phyloP scores from a whole-genome alignment of 2,888 invertebrate genomes.

The Fragum fragum region DNA sequence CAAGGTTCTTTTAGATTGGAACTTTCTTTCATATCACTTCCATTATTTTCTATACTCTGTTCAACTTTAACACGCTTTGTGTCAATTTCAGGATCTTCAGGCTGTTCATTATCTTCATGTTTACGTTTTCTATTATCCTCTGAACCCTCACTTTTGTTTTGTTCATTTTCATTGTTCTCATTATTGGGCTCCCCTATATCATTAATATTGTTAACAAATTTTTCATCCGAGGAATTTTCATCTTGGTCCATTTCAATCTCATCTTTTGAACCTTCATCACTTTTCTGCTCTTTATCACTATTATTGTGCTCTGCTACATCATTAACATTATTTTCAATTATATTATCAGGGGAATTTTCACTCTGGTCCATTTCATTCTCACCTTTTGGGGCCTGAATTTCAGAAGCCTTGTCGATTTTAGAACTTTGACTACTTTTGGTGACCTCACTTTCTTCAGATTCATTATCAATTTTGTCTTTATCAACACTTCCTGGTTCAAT shows the following conservation, averaged over 20 bases:
- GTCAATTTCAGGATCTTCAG: slow-evolving; percentile 15
- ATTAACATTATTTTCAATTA: background rate
- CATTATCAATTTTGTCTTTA: slow-evolving; percentile 2
- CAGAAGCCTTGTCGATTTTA: background rate
- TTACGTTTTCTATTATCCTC: slow-evolving; percentile 22
- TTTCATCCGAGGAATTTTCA: background rate
- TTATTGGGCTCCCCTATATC: background rate
- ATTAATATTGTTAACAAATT: background rate
- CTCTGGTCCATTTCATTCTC: slow-evolving; percentile 20
- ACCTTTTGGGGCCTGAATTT: slow-evolving; percentile 1
- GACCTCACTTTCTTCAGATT: slow-evolving; percentile 19
- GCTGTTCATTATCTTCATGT: slow-evolving; percentile 2
- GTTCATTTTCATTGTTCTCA: background rate
- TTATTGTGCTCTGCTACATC: background rate
- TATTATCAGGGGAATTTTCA: background rate
- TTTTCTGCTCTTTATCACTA: background rate
- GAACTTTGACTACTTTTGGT: slow-evolving; percentile 14
- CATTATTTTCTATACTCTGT: background rate
- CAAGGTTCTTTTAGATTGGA: background rate
- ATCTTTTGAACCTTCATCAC: background rate
- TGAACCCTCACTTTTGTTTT: background rate
- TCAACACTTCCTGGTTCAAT: background rate
- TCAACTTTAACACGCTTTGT: slow-evolving; percentile 7
- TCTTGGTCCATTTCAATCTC: background rate
- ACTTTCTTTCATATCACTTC: background rate